Percentiles rank a stretch among this genome's conserved stretches.
phyloP scores from a whole-genome alignment of 23 tunicate genomes.

The Halocynthia aurantium region DNA sequence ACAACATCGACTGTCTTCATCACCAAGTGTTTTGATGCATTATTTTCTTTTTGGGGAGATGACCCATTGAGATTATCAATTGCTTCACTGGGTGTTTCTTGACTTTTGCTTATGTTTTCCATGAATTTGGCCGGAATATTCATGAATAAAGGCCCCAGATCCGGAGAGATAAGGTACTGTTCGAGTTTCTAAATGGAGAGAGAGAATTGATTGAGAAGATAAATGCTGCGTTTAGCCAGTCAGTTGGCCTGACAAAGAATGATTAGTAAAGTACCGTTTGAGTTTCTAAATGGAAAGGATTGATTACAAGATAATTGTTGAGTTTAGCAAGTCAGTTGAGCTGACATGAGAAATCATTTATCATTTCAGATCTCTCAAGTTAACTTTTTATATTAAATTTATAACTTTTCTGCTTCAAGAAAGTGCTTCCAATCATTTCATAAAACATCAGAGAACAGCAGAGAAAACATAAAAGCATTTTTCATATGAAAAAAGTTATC shows the following conservation, averaged over 20 bases:
- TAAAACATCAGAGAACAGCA: no score
- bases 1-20: constrained; percentile 38
- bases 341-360: no score
- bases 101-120: constrained; percentile 13
- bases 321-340: no score
- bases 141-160: constrained; percentile 43
- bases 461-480: background rate
- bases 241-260: no score
- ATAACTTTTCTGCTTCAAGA: no score
- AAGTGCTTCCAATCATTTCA: no score
- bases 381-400: no score
- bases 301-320: no score
- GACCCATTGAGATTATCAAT: background rate
- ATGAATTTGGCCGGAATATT: constrained; percentile 43
- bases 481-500: background rate
- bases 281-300: constrained; percentile 18
- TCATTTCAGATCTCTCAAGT: no score
- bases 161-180: constrained; percentile 44
- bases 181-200: constrained; percentile 27
- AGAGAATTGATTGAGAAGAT: background rate
- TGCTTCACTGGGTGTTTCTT: background rate
- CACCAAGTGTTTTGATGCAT: constrained; percentile 21
- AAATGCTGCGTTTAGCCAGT: no score
- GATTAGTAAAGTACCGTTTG: constrained; percentile 13
- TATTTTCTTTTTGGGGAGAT: background rate